Evolutionary conservation across 2,113 vertebrate species (phyloP), one percentile per base, ranked within the genome.

Genomic region (Rana temporaria): DNA sequence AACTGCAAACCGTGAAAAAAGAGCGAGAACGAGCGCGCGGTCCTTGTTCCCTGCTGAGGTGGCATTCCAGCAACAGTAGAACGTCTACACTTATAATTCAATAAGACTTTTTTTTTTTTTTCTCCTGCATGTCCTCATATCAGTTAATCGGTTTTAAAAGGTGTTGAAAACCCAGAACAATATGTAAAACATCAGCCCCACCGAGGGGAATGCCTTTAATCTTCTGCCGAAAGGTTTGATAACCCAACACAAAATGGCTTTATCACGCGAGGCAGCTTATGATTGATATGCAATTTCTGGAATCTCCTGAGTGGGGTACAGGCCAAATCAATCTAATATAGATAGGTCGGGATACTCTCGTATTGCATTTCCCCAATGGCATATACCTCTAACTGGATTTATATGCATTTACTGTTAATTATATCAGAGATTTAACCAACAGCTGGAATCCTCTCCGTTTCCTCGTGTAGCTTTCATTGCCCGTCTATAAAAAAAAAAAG

Each of bases 311-410:
- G 85, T 87, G 90, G 81, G 84, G 70, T 87, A 85, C 73, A 65
- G 83, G 83, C 83, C 87, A 91, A 91, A 85, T 88, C 79, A 89
- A 88, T 88, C 89, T 90, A 90, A 92, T 90, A 91, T 90, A 89
- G 85, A 91, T 79, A 88, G 86, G 89, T 88, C 90, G 90, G 30
- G 70, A 67, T 82, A 87, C 88, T 90, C 90, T 90, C 87, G 87
- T 89, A 88, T 89, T 88, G 85, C 73, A 84, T 88, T 87, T 89
- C 88, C 86, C 89, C 84, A 65, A 9, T 88, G 88, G 90, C 89
- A 91, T 90, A 90, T 84, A 88, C 83, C 81, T 90, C 87, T 88
- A 94, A 95, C 66, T 91, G 88, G 86, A 95, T 90, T 93, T 92
- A 82, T 53, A 85, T 79, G 82, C 85, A 87, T 86, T 87, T 89